Evolutionary conservation across 2,113 vertebrate species (phyloP).

Genomic region (Apistogramma diplotaenia): DNA sequence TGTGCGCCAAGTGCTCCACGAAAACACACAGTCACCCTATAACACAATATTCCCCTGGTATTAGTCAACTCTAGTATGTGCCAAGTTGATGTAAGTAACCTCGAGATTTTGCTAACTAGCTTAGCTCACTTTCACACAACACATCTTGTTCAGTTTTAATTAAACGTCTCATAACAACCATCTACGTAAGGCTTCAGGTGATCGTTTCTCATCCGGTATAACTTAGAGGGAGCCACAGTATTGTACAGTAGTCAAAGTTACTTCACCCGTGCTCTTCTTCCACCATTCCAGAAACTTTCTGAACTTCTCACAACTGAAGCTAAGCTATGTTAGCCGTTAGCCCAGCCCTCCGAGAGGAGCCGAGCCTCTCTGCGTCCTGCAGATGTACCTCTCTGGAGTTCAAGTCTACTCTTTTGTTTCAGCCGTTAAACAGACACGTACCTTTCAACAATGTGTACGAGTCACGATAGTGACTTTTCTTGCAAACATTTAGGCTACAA

Average conservation of each 20-base stretch:
- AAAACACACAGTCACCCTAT: not conserved
- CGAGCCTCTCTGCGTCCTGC: conserved; percentile 33
- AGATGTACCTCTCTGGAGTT: conserved; percentile 35
- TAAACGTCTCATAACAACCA: not conserved
- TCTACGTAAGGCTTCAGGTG: fast-evolving
- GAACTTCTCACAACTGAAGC: conserved; percentile 57
- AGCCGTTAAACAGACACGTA: conserved; percentile 26
- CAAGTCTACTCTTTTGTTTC: not conserved
- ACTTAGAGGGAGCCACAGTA: not conserved
- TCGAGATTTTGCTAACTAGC: conserved; percentile 48
- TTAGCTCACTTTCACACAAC: conserved; percentile 17
- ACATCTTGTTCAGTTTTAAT: not conserved
- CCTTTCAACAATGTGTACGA: conserved; percentile 28
- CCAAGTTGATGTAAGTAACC: conserved; percentile 10
- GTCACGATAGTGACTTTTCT: conserved; percentile 3
- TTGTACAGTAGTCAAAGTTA: not conserved
- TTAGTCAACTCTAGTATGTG: not conserved
- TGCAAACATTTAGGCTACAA: not conserved
- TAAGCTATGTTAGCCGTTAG: conserved; percentile 55
- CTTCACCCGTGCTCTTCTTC: conserved; percentile 12
- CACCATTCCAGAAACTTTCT: conserved; percentile 68
- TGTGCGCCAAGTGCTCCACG: not conserved
- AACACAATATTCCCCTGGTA: not conserved
- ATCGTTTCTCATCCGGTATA: not conserved
- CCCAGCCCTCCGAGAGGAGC: conserved; percentile 46